Evolutionary conservation across 37 sponge, comb jelly and placozoan genomes (phyloP).

Genomic region (Petrosia ficiformis): DNA sequence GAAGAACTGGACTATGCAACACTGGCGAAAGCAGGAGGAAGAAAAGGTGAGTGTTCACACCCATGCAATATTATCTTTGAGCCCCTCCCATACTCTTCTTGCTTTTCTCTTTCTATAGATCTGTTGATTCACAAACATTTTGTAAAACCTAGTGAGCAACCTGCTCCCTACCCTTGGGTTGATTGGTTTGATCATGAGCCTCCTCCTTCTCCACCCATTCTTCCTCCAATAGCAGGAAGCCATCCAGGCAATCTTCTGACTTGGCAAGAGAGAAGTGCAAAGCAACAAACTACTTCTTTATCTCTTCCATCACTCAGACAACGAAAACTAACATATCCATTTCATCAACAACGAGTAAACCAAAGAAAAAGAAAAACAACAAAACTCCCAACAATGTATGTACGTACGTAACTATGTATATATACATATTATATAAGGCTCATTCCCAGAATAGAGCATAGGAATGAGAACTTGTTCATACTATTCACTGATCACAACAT

Average conservation of each 20-base stretch:
- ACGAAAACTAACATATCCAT: not conserved
- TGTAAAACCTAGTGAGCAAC: not conserved
- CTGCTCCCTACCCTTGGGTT: constrained; percentile 15
- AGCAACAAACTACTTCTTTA: not conserved
- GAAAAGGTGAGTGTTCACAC: constrained; percentile 21
- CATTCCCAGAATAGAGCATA: no score
- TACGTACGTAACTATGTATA: not conserved
- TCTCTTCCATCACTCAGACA: not conserved
- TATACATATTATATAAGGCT: not conserved
- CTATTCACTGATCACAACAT: not conserved
- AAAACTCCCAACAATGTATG: constrained; percentile 20
- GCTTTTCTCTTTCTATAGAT: constrained; percentile 9
- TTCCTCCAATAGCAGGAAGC: not conserved
- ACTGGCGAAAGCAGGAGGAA: constrained; percentile 44
- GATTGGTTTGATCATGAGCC: constrained; percentile 51
- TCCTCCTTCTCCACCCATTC: not conserved
- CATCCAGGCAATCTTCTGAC: not conserved
- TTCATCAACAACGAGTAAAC: not conserved
- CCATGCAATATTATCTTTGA: not conserved
- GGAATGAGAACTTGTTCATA: no score
- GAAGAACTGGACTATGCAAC: constrained; percentile 16
- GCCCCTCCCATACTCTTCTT: not conserved
- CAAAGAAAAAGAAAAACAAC: not conserved
- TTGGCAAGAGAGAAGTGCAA: not conserved
- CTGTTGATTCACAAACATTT: constrained; percentile 10